phyloP scores from a whole-genome alignment of 2,888 invertebrate species.

The Acleris sparsana region DNA sequence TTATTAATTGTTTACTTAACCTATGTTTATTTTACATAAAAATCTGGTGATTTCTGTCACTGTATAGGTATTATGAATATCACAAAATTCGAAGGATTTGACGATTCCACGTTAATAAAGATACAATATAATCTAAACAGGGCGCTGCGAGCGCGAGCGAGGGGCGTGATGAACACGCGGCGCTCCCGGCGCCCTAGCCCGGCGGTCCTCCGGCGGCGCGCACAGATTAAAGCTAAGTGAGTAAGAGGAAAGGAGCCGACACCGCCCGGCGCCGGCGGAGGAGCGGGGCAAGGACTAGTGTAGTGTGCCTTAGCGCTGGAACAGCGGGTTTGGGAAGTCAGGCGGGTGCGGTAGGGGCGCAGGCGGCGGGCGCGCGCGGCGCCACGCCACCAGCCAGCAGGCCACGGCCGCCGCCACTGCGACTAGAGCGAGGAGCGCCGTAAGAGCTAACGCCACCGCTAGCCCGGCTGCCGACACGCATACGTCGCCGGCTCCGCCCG shows the following conservation, averaged over 20 bases:
- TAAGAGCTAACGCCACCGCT: slow-evolving; percentile 95
- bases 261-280: slow-evolving; percentile 82
- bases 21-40: slow-evolving; percentile 76
- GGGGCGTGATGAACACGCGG: slow-evolving; percentile 55
- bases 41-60: slow-evolving; percentile 76
- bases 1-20: slow-evolving; percentile 57
- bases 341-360: slow-evolving; percentile 97
- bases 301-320: slow-evolving; percentile 78
- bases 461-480: slow-evolving; percentile 97
- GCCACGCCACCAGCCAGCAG: slow-evolving; percentile 97
- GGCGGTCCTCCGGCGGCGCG: slow-evolving; percentile 81
- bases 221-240: slow-evolving; percentile 73
- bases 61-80: slow-evolving; percentile 75
- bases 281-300: slow-evolving; percentile 78
- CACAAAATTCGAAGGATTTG: slow-evolving; percentile 81
- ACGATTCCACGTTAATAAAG: slow-evolving; percentile 74
- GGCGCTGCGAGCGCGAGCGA: slow-evolving; percentile 74
- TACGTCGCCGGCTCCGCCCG: slow-evolving; percentile 88
- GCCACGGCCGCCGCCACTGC: slow-evolving; percentile 97
- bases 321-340: slow-evolving; percentile 97
- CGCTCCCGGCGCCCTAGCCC: slow-evolving; percentile 76
- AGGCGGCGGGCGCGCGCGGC: slow-evolving; percentile 92
- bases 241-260: slow-evolving; percentile 74
- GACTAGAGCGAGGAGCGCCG: slow-evolving; percentile 94
- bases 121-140: slow-evolving; percentile 63